Conservation (phyloP, 2,797 vertebrate genomes). For the Lacerta agilis region DNA sequence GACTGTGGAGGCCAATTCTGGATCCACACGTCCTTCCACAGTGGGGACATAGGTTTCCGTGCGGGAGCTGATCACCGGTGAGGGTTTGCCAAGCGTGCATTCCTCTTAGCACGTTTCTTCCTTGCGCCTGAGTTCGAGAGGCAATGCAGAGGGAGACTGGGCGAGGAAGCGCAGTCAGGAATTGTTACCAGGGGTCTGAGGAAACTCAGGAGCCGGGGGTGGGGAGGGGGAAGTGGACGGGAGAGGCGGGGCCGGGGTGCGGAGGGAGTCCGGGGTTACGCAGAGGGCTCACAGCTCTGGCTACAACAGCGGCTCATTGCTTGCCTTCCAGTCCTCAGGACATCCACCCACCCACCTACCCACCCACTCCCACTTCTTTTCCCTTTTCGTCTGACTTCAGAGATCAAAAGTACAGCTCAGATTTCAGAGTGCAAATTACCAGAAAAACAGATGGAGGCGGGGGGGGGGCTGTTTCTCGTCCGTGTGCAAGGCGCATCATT, state of each 20-base stretch:
- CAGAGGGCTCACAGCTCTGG: background rate
- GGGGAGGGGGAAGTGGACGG: background rate
- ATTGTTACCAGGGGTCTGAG: too few relatives aligned
- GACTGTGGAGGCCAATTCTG: too few relatives aligned
- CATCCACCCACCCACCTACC: background rate
- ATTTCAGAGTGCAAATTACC: conserved; percentile 4
- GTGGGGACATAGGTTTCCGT: too few relatives aligned
- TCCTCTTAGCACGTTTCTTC: too few relatives aligned
- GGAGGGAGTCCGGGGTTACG: background rate
- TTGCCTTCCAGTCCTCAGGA: background rate
- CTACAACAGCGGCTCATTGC: background rate
- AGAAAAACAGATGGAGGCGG: background rate
- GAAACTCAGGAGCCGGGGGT: background rate
- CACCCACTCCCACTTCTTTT: background rate
- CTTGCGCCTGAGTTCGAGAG: too few relatives aligned
- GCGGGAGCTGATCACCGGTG: too few relatives aligned
- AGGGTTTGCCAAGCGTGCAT: too few relatives aligned
- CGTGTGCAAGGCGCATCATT: background rate
- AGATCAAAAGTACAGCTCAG: conserved; percentile 3
- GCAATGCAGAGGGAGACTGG: too few relatives aligned
- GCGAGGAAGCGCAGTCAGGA: background rate
- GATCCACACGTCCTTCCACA: too few relatives aligned
- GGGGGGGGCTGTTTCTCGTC: background rate
- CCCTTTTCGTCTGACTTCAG: background rate
- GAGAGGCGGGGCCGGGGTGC: too few relatives aligned